Conservation (phyloP, 2,888 invertebrate species). For the Dynastes tityus region DNA sequence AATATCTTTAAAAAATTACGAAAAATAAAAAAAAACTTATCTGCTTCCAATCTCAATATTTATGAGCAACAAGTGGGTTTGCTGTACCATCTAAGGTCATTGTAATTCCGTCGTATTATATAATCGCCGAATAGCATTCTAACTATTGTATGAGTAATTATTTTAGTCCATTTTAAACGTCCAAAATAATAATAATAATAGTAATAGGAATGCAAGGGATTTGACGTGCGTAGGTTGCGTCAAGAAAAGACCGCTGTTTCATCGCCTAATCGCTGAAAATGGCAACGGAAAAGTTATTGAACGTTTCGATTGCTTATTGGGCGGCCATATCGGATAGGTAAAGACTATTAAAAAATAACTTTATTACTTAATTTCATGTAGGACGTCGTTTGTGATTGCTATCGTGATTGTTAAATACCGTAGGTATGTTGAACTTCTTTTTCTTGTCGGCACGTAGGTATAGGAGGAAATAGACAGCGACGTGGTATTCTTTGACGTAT, state of each 20-base stretch:
- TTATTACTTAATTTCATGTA: constrained; percentile 26
- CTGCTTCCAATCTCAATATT: constrained; percentile 37
- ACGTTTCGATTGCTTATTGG: background rate
- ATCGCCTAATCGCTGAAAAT: constrained; percentile 4
- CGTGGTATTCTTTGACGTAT: no score
- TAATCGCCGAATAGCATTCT: background rate
- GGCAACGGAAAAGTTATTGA: constrained; percentile 14
- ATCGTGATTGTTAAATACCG: background rate
- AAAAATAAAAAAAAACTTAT: constrained; percentile 31
- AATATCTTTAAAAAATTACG: background rate
- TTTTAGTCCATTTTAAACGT: background rate
- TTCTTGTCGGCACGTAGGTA: background rate
- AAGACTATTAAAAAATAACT: constrained; percentile 13
- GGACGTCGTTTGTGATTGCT: background rate
- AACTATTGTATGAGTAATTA: background rate
- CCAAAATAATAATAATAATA: background rate
- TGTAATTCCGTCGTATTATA: background rate
- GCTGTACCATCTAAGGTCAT: constrained; percentile 35
- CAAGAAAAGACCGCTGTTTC: background rate
- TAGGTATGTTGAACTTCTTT: constrained; percentile 2
- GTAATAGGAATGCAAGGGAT: background rate
- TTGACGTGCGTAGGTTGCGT: constrained; percentile 7
- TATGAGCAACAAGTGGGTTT: constrained; percentile 24
- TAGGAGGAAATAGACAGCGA: background rate
- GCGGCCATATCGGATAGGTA: constrained; percentile 3